Base-by-base conservation (phyloP, 2,797 vertebrate species). In the Mormyrops boulengeri region DNA sequence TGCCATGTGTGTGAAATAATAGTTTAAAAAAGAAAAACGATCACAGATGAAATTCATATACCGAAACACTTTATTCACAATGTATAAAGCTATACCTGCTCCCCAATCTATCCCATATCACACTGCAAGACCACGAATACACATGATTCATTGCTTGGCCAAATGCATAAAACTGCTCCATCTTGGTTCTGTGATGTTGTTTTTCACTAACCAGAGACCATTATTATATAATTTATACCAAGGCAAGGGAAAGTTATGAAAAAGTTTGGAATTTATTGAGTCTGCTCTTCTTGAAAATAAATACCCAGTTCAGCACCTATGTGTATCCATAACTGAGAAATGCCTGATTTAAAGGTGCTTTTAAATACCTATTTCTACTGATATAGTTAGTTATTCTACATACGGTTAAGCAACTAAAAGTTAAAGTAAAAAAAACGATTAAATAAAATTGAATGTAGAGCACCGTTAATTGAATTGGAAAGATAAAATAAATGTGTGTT, bases 281-380 rank as follows among this genome's bases (percentile, higher is more conserved):
- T 17, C 50, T 38, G 26, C 26, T 53, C 7, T 52, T 86, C 7
- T 30, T 86, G 85, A 30, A 34, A 41, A 7, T 34, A 57, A 55
- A 30, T 53, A 30, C 17, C 30, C 9, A 34, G 30, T 87, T 53
- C 49, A 14, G 17, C 11, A 52, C 14, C 8, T 4, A 2, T 19
- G 44, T 50, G 1, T 49, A 85, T 52, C 38, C 14, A 84, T 49
- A 84, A 49, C 38, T 19, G 34, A 84, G 38, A n/a, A 44, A 44
- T 9, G 22, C 22, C n/a, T 22, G 0, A 22, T 22, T 47, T 84
- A 49, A 84, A 4, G 6, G 12, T 41, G 49, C 88, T 11, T 47
- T 92, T 62, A 62, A 69, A 88, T 19, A 11, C 88, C 89, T 89
- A 88, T 90, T 89, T 26, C 62, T 2, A 89, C 12, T 34, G 22